Evolutionary conservation across 30 jellyfish, hydroid and myxozoan species (phyloP).

Genomic region (Hydractinia symbiolongicarpus): DNA sequence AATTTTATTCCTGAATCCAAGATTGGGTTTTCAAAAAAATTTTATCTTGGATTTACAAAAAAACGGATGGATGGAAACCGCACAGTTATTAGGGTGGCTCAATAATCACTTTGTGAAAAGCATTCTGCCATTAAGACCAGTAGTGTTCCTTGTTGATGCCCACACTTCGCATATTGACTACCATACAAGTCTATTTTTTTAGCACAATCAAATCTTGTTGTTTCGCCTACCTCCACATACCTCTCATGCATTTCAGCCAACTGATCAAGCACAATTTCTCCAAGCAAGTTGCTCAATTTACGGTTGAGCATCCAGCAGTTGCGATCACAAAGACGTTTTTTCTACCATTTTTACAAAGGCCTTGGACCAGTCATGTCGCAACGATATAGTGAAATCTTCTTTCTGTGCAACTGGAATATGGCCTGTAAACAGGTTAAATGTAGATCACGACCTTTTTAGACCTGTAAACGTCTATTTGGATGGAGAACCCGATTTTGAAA

Average conservation of each 20-base stretch:
- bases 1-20: conserved; percentile 23
- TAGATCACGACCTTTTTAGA: no score
- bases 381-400: no score
- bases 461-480: no score
- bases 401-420: no score
- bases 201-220: conserved; percentile 28
- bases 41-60: conserved; percentile 26
- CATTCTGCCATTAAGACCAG: conserved; percentile 40
- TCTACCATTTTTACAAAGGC: no score
- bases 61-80: conserved; percentile 42
- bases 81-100: conserved; percentile 37
- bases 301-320: conserved; percentile 19
- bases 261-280: conserved; percentile 35
- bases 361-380: no score
- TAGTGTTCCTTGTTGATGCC: conserved; percentile 35
- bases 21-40: conserved; percentile 34
- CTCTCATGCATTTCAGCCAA: conserved; percentile 42
- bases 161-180: conserved; percentile 38
- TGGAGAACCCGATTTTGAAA: no score
- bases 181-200: conserved; percentile 29
- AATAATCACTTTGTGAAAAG: conserved; percentile 21
- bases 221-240: conserved; percentile 39
- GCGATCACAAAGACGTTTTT: no score
- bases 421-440: no score
- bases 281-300: conserved; percentile 29